Evolutionary conservation across 1,140 invertebrate genomes (phyloP).

Genomic region (Tigriopus japonicus): DNA sequence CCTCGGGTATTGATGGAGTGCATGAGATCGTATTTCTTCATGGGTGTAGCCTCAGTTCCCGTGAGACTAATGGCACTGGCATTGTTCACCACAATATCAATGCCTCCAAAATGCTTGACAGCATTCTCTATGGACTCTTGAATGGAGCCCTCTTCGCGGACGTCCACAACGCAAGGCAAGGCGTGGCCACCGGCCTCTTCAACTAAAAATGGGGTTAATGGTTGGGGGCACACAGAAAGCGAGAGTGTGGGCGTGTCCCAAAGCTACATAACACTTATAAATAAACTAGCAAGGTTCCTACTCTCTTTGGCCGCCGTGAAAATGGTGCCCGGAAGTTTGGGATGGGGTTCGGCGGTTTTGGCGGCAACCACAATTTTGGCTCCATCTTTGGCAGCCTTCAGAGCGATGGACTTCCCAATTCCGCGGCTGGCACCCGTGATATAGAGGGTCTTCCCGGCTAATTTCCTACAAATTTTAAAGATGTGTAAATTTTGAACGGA

Average conservation of each 20-base stretch:
- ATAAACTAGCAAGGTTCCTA: slow-evolving; percentile 26
- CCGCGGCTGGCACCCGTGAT: slow-evolving; percentile 92
- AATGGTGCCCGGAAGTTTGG: slow-evolving; percentile 94
- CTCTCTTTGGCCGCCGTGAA: slow-evolving; percentile 90
- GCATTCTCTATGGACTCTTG: slow-evolving; percentile 63
- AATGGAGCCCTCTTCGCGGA: slow-evolving; percentile 58
- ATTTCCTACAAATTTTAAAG: slow-evolving; percentile 38
- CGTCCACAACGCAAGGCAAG: slow-evolving; percentile 80
- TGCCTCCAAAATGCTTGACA: slow-evolving; percentile 80
- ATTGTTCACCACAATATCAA: slow-evolving; percentile 90
- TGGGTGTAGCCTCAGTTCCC: slow-evolving; percentile 60
- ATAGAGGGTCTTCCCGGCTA: slow-evolving; percentile 76
- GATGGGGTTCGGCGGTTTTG: slow-evolving; percentile 88
- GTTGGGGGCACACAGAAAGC: background rate
- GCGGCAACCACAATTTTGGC: slow-evolving; percentile 87
- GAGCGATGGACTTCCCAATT: slow-evolving; percentile 88
- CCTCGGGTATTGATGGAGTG: slow-evolving; percentile 74
- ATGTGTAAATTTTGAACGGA: no score
- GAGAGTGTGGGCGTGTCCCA: background rate
- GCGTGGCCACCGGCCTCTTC: slow-evolving; percentile 23
- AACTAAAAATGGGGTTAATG: slow-evolving; percentile 13
- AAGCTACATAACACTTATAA: background rate
- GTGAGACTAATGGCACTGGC: slow-evolving; percentile 89
- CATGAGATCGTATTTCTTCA: slow-evolving; percentile 93
- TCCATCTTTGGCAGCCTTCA: slow-evolving; percentile 82